phyloP scores from a whole-genome alignment of 1,140 invertebrate genomes.

The Nixonia krombeini region DNA sequence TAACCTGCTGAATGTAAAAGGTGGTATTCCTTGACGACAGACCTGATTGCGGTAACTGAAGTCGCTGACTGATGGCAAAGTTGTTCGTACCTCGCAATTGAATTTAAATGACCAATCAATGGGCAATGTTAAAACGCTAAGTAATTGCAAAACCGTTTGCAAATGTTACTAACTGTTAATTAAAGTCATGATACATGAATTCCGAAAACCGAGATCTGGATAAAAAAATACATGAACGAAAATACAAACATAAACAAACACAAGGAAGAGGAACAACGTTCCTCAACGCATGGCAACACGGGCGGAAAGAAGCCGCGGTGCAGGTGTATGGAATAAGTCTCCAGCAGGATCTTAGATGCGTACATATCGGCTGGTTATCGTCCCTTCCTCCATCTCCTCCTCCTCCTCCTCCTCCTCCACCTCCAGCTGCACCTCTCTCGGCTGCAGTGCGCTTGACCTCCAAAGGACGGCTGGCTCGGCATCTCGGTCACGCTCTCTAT shows the following conservation, averaged over 20 bases:
- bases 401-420: not conserved
- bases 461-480: conserved; percentile 40
- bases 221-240: not conserved
- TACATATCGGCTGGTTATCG: conserved; percentile 32
- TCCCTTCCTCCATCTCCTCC: conserved; percentile 45
- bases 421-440: not conserved
- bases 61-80: conserved; percentile 33
- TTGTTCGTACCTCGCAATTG: conserved; percentile 18
- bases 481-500: conserved; percentile 45
- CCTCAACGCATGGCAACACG: conserved; percentile 10
- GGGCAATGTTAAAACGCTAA: conserved; percentile 12
- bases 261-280: conserved; percentile 1
- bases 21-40: conserved; percentile 16
- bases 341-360: conserved; percentile 15
- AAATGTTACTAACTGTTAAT: too few species aligned
- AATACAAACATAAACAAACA: conserved; percentile 19
- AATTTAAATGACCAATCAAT: conserved; percentile 11
- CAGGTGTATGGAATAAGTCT: conserved; percentile 29
- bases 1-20: not conserved
- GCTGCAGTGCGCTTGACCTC: conserved; percentile 40
- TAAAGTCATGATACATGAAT: too few species aligned
- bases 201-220: too few species aligned
- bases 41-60: conserved; percentile 13
- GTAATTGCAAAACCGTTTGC: too few species aligned
- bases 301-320: conserved; percentile 16